Base-by-base conservation (phyloP, 1,140 invertebrate species). In the Euura lappo region DNA sequence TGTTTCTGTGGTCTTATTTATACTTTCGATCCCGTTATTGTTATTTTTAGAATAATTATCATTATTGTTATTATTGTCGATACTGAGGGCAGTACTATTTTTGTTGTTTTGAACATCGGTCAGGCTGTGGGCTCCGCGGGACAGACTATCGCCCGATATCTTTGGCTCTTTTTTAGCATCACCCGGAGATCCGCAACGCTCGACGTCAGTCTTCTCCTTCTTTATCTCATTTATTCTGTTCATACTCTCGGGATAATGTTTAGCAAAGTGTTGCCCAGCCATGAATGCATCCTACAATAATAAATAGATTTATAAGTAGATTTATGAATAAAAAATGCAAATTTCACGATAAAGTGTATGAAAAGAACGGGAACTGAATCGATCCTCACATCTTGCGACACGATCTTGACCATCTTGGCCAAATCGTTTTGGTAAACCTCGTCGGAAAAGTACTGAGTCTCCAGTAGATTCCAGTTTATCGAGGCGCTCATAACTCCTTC, bases 401-500 rank as follows among this genome's bases (percentile, higher is more conserved):
- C 86, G 67, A 91, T 89, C 73, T 91, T 92, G 2, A 94, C 90
- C 91, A 96, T 93, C 88, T 97, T 96, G 2, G 92, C 92, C 1
- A 98, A 88, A 83, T 96, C 94, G 79, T 96, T 92, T 79, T 93
- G 90, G 81, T 95, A 98, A 43, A 90, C 87, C 71, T 93, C 90
- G 86, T 98, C 93, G n/a, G 93, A 92, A 81, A 93, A 92, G 88
- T 97, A 98, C 86, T 99, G 96, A 43, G 92, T 90, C 88, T 98
- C 93, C 71, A 99, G 86, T 74, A 96, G 89, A 74, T 95, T 91
- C 98, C 98, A 99, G 82, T 98, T 94, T 77, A 99, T 97, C 4
- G 97, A 96, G 76, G 93, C 93, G 82, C 96, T 96, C 93, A 99
- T 95, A 7, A 98, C 97, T 70, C 97, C 98, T 93, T 97, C 85